phyloP scores from a whole-genome alignment of 2,113 vertebrate species.

The Vimba vimba region DNA sequence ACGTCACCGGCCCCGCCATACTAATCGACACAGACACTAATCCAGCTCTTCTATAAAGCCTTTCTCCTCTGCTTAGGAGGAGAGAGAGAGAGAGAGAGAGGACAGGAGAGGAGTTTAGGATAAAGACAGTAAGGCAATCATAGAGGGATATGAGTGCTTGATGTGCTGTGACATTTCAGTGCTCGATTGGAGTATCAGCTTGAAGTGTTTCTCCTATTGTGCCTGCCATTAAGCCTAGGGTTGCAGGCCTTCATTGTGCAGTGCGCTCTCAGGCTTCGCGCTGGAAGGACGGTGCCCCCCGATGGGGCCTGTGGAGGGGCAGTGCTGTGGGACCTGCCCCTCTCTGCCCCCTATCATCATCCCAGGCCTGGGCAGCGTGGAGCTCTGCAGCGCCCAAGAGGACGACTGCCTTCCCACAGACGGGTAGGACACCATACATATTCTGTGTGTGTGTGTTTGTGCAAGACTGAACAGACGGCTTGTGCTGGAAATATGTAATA shows the following conservation, averaged over 20 bases:
- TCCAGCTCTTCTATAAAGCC: conserved; percentile 76
- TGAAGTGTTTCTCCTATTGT: conserved; percentile 19
- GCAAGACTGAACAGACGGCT: neutral
- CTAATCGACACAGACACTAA: conserved; percentile 81
- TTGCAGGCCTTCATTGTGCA: neutral
- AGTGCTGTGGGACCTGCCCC: conserved; percentile 65
- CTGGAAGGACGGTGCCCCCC: conserved; percentile 72
- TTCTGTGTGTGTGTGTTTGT: neutral
- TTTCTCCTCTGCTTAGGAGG: conserved; percentile 57
- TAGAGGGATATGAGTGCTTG: neutral
- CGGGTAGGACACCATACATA: conserved; percentile 64
- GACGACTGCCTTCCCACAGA: conserved; percentile 62
- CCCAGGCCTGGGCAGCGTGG: conserved; percentile 60
- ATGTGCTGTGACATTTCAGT: neutral
- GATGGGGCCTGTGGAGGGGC: conserved; percentile 67
- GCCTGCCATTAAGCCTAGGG: neutral
- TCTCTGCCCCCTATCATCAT: conserved; percentile 59
- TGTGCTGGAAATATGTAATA: neutral
- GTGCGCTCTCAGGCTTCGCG: conserved; percentile 52
- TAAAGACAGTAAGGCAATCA: neutral
- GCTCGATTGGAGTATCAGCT: neutral
- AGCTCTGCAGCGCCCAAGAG: conserved; percentile 65
- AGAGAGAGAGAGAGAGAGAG: conserved; percentile 38
- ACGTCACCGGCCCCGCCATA: conserved; percentile 71
- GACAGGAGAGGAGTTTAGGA: conserved; percentile 51